phyloP scores from a whole-genome alignment of 2,888 invertebrate genomes.

The Ectemnius continuus region DNA sequence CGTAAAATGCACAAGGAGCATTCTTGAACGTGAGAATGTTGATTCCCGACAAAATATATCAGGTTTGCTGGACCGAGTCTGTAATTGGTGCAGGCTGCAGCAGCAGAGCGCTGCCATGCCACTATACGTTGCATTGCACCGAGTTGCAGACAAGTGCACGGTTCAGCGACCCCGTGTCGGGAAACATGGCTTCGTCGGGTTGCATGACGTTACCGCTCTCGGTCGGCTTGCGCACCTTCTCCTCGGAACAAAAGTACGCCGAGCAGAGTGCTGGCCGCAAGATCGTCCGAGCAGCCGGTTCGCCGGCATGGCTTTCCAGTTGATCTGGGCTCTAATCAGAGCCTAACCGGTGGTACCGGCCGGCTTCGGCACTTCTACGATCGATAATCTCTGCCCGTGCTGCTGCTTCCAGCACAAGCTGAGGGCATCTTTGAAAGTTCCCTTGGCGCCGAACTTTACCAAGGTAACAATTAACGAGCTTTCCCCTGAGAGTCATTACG shows the following conservation, averaged over 20 bases:
- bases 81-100: conserved; percentile 55
- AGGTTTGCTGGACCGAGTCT: conserved; percentile 56
- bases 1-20: neutral
- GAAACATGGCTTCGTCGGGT: conserved; percentile 53
- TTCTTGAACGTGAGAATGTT: neutral
- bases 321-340: conserved; percentile 3
- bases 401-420: neutral
- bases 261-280: conserved; percentile 18
- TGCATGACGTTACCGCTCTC: conserved; percentile 56
- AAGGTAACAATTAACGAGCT: neutral
- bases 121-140: conserved; percentile 55
- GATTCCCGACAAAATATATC: no score
- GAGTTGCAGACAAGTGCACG: conserved; percentile 65
- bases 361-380: conserved; percentile 5
- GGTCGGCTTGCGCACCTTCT: conserved; percentile 48
- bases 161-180: conserved; percentile 69
- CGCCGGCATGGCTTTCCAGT: neutral
- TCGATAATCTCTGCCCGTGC: conserved; percentile 10
- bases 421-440: neutral
- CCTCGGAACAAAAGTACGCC: conserved; percentile 36
- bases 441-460: neutral
- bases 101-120: conserved; percentile 56
- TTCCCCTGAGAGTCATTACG: neutral
- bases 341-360: neutral
- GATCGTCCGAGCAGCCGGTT: conserved; percentile 5